These are phyloP conservation scores for Sminthurinus aureus DNA, from an alignment of 2,888 invertebrate species.

Conservation along the genomic window DNA sequence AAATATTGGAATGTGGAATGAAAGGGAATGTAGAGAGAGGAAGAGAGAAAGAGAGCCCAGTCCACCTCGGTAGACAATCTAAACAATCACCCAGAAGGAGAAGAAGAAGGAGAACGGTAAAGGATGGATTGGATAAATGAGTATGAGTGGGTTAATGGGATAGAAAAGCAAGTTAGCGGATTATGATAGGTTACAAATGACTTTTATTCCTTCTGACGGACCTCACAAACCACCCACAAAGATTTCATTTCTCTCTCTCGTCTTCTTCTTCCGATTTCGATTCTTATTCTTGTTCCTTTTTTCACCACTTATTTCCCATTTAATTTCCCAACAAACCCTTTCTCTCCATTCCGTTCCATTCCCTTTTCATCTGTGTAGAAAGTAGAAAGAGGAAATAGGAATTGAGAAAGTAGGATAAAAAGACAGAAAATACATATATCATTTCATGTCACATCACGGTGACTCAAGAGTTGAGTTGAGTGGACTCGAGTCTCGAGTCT, in stretches of 20 bases:
- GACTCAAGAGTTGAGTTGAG: no score
- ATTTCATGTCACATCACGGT: neutral
- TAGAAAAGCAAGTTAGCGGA: conserved; percentile 15
- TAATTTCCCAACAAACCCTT: neutral
- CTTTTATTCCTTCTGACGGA: conserved; percentile 32
- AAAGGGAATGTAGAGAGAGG: neutral
- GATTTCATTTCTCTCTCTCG: neutral
- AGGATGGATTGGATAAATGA: neutral
- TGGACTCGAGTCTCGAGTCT: no score
- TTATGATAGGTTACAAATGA: conserved; percentile 39
- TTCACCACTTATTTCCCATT: no score
- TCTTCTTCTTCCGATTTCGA: no score
- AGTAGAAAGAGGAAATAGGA: no score
- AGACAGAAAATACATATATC: neutral
- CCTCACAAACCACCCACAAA: neutral
- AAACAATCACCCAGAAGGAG: neutral
- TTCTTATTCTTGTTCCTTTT: no score
- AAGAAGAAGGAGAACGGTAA: neutral
- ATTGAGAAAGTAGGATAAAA: no score
- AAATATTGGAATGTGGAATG: neutral
- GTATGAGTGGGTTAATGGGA: conserved; percentile 14
- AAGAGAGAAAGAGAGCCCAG: neutral
- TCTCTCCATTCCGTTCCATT: neutral
- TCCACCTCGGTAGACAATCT: no score
- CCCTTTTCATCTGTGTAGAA: no score